Percentiles rank a stretch among this genome's conserved stretches.
Conservation (phyloP, 2,113 vertebrate species). For the Petaurus breviceps region DNA sequence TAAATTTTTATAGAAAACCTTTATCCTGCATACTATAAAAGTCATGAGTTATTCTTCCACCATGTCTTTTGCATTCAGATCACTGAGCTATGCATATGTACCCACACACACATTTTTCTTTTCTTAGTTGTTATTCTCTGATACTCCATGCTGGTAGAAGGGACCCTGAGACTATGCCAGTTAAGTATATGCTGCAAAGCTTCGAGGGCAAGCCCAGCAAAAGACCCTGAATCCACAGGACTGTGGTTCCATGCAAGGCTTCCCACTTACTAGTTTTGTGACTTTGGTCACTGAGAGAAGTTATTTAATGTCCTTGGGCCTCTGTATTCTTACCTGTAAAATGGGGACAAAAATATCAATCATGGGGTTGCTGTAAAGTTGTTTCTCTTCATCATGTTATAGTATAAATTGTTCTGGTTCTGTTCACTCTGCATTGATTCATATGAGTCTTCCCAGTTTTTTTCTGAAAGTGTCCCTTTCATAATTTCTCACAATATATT, state of each 20-base stretch:
- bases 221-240: not conserved
- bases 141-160: too few relatives aligned
- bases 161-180: not conserved
- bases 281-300: not conserved
- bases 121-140: too few relatives aligned
- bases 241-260: not conserved
- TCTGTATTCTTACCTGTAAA: not conserved
- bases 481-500: too few relatives aligned
- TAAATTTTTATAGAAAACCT: not conserved
- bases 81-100: too few relatives aligned
- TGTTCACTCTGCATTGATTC: too few relatives aligned
- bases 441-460: too few relatives aligned
- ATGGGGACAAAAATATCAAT: not conserved
- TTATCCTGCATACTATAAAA: not conserved
- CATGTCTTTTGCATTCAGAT: too few relatives aligned
- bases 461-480: too few relatives aligned
- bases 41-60: not conserved
- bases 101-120: too few relatives aligned
- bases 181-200: not conserved
- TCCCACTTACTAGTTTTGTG: not conserved
- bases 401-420: not conserved
- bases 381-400: not conserved
- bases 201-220: not conserved
- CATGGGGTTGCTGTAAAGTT: not conserved
- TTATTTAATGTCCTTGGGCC: not conserved